phyloP scores from a whole-genome alignment of 1,140 invertebrate species.

The Orius laevigatus region DNA sequence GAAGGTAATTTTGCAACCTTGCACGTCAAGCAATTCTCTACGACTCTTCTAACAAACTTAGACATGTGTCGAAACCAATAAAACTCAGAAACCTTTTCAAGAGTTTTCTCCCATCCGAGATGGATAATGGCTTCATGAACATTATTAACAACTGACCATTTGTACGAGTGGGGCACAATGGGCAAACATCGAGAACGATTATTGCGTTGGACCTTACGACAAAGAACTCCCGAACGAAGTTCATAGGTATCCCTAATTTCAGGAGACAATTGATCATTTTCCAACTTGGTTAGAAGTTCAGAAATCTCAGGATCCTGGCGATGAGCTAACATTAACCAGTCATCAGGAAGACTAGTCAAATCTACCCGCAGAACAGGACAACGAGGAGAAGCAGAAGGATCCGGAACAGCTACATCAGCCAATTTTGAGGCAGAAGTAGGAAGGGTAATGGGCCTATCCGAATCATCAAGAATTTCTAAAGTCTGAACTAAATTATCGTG shows the following conservation, averaged over 20 bases:
- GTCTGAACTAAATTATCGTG: constrained; percentile 24
- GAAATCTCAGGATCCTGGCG: constrained; percentile 16
- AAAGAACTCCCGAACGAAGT: constrained; percentile 18
- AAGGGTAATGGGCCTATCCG: no score
- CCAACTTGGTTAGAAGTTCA: constrained; percentile 10
- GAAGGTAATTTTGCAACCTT: constrained; percentile 5
- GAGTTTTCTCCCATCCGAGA: constrained; percentile 3
- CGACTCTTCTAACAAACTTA: constrained; percentile 7
- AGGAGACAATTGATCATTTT: constrained; percentile 16
- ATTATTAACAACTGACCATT: constrained; percentile 24
- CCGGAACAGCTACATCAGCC: no score
- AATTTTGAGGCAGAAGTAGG: no score
- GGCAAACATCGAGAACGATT: constrained; percentile 21
- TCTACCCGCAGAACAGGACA: neutral
- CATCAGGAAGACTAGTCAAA: constrained; percentile 14
- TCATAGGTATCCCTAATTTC: constrained; percentile 20
- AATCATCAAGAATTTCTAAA: constrained; percentile 22
- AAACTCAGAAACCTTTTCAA: constrained; percentile 3
- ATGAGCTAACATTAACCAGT: constrained; percentile 21
- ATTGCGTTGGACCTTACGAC: constrained; percentile 20
- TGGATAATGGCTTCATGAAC: constrained; percentile 20
- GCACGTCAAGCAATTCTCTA: constrained; percentile 11
- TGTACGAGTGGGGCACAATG: constrained; percentile 22
- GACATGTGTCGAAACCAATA: constrained; percentile 10
- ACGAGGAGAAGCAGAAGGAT: neutral